Conservation (phyloP, 2,888 invertebrate genomes). For the Lysandra coridon region DNA sequence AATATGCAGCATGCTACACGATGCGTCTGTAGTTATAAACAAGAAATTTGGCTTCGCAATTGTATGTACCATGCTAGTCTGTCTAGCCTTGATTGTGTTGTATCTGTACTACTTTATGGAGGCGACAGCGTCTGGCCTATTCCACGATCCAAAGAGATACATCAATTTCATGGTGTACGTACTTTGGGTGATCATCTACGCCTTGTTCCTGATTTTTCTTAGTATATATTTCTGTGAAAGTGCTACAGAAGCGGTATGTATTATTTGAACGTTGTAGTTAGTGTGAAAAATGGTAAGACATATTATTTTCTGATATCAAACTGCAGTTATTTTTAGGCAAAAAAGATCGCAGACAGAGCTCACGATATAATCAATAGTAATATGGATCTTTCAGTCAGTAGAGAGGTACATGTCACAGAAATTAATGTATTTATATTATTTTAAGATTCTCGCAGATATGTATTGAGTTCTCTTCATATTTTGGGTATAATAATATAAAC, state of each 20-base stretch:
- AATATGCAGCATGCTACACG: slow-evolving; percentile 54
- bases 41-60: slow-evolving; percentile 53
- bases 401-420: background rate
- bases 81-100: slow-evolving; percentile 50
- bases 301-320: too few relatives aligned
- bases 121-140: slow-evolving; percentile 61
- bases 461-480: too few relatives aligned
- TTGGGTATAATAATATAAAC: too few relatives aligned
- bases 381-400: slow-evolving; percentile 43
- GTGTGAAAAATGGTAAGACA: background rate
- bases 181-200: slow-evolving; percentile 57
- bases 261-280: background rate
- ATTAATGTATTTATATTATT: background rate
- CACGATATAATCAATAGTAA: slow-evolving; percentile 61
- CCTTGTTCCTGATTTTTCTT: slow-evolving; percentile 48
- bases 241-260: slow-evolving; percentile 52
- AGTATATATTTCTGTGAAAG: slow-evolving; percentile 53
- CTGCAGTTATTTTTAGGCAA: slow-evolving; percentile 51
- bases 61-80: slow-evolving; percentile 49
- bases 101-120: slow-evolving; percentile 69
- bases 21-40: slow-evolving; percentile 47
- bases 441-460: background rate
- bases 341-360: slow-evolving; percentile 48
- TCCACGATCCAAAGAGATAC: slow-evolving; percentile 54
- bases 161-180: slow-evolving; percentile 55